Conservation (phyloP, 2,113 vertebrate genomes). For the Pseudorectes ferrugineus region DNA sequence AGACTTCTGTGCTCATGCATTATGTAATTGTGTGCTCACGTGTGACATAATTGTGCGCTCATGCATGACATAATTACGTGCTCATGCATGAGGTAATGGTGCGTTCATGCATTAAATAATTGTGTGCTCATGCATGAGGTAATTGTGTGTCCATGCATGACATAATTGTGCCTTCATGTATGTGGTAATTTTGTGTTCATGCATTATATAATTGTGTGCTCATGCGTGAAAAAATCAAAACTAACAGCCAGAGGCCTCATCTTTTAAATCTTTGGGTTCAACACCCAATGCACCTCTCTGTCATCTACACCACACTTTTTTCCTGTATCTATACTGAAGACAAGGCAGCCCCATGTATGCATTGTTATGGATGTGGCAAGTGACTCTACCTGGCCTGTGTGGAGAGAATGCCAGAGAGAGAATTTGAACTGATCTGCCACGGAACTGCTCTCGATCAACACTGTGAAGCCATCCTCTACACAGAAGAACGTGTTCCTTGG, state of each 20-base stretch:
- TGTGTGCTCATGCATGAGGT: background rate
- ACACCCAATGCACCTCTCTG: background rate
- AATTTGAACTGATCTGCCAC: background rate
- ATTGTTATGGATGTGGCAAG: background rate
- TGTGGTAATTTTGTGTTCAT: background rate
- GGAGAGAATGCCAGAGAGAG: background rate
- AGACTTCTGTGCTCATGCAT: background rate
- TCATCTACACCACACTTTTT: background rate
- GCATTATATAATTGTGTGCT: background rate
- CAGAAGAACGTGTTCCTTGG: slow-evolving; percentile 27
- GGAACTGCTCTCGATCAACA: background rate
- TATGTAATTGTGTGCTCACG: background rate
- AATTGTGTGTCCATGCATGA: background rate
- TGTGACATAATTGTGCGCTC: background rate
- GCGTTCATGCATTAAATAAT: background rate
- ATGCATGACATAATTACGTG: background rate
- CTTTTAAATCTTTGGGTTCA: background rate
- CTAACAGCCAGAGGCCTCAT: background rate
- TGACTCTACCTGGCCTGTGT: background rate
- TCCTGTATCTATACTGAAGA: background rate
- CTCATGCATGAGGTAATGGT: background rate
- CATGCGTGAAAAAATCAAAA: background rate
- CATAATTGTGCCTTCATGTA: background rate
- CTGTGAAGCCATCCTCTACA: background rate
- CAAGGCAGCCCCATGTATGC: background rate